Conservation (phyloP, 2,888 invertebrate species). For the Tiliacea citrago region DNA sequence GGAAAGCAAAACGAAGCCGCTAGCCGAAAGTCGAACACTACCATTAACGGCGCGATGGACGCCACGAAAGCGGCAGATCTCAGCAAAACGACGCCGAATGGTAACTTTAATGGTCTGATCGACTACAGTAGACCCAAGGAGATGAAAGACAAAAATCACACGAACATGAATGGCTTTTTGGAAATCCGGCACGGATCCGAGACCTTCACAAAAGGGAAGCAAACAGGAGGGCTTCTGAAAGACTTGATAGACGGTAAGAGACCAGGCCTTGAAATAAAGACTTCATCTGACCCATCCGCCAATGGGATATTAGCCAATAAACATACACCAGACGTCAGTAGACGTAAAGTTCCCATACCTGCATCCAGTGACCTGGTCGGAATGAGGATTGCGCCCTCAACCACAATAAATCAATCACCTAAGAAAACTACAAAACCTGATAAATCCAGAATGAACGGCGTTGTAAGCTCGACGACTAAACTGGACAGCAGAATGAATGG, state of each 20-base stretch:
- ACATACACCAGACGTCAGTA: constrained; percentile 63
- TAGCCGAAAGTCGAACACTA: constrained; percentile 69
- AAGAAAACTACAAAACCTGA: constrained; percentile 80
- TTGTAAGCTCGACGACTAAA: constrained; percentile 87
- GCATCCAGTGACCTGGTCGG: constrained; percentile 75
- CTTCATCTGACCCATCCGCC: constrained; percentile 83
- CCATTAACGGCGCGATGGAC: constrained; percentile 70
- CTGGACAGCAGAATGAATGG: constrained; percentile 87
- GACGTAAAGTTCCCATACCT: constrained; percentile 81
- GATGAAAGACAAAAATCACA: constrained; percentile 76
- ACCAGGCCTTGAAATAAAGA: constrained; percentile 72
- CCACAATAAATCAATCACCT: constrained; percentile 73
- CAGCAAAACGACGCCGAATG: constrained; percentile 72
- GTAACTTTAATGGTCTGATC: constrained; percentile 75
- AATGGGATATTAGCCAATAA: constrained; percentile 75
- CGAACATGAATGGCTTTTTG: constrained; percentile 84
- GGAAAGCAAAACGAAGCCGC: constrained; percentile 79
- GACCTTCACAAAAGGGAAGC: constrained; percentile 76
- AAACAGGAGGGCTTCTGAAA: constrained; percentile 74
- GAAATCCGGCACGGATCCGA: constrained; percentile 80
- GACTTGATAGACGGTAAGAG: constrained; percentile 81
- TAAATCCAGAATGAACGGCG: constrained; percentile 77
- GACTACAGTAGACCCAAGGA: constrained; percentile 80
- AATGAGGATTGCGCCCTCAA: constrained; percentile 78
- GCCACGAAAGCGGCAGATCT: constrained; percentile 75